phyloP scores from a whole-genome alignment of 2,888 invertebrate genomes.

The Plagodis pulveraria region DNA sequence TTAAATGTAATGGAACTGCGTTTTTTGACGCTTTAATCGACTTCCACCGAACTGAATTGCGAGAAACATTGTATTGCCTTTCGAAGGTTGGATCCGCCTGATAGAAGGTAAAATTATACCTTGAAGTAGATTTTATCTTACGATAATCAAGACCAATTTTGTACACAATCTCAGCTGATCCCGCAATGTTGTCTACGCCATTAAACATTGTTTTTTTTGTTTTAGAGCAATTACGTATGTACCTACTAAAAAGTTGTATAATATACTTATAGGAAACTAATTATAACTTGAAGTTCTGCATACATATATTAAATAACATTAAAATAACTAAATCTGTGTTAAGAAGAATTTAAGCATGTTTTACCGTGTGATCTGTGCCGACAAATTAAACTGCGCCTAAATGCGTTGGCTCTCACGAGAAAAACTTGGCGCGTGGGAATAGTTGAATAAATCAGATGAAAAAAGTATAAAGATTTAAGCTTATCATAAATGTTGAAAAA shows the following conservation, averaged over 20 bases:
- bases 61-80: constrained; percentile 8
- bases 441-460: constrained; percentile 7
- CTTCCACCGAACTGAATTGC: neutral
- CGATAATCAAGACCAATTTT: constrained; percentile 9
- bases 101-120: constrained; percentile 10
- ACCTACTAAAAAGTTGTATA: neutral
- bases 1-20: constrained; percentile 15
- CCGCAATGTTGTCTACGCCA: constrained; percentile 10
- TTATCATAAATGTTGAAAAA: too few species aligned
- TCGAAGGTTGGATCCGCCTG: constrained; percentile 12
- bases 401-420: constrained; percentile 16
- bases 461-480: neutral
- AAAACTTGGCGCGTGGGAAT: constrained; percentile 14
- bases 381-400: constrained; percentile 17
- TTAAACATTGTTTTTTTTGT: constrained; percentile 4
- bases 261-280: neutral
- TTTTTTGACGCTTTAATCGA: constrained; percentile 7
- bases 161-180: constrained; percentile 11
- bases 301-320: neutral
- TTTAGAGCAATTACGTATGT: neutral
- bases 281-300: too few species aligned
- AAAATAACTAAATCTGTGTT: too few species aligned
- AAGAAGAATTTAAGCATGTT: neutral
- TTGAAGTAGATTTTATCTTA: constrained; percentile 7
- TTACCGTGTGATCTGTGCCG: constrained; percentile 19